Conservation (phyloP, 2,797 vertebrate genomes). For the Erithacus rubecula region DNA sequence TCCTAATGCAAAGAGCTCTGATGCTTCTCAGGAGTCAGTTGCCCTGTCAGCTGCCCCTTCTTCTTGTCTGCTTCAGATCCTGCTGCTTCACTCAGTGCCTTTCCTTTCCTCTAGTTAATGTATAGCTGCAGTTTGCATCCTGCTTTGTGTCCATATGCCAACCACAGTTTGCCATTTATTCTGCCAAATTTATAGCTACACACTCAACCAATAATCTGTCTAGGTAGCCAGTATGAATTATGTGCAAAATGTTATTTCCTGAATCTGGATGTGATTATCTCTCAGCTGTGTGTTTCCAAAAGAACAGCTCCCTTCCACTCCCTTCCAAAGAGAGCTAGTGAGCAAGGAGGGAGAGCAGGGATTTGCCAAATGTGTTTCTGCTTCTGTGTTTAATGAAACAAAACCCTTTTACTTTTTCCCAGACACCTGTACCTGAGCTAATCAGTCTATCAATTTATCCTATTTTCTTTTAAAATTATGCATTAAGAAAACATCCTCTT, state of each 20-base stretch:
- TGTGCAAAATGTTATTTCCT: slow-evolving; percentile 41
- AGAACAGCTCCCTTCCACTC: not conserved
- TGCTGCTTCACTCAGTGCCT: not conserved
- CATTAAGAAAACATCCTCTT: not conserved
- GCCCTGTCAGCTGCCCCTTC: not conserved
- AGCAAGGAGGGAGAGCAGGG: not conserved
- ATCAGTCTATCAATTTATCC: not conserved
- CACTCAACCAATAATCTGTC: slow-evolving; percentile 46
- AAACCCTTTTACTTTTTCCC: not conserved
- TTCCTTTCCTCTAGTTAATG: slow-evolving; percentile 35
- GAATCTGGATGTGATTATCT: slow-evolving; percentile 60
- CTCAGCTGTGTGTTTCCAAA: not conserved
- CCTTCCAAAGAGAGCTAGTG: not conserved
- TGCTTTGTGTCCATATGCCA: not conserved
- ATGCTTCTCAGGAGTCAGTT: not conserved
- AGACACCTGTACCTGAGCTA: not conserved
- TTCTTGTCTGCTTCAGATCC: not conserved
- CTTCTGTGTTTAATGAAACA: not conserved
- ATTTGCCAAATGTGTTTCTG: not conserved
- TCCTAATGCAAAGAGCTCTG: not conserved
- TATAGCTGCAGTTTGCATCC: slow-evolving; percentile 26
- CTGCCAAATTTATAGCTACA: slow-evolving; percentile 51
- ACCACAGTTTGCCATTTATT: slow-evolving; percentile 60
- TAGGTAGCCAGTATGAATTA: slow-evolving; percentile 65
- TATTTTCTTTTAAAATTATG: not conserved